Percentiles rank a stretch among this genome's conserved stretches.
These are phyloP conservation scores for Larimichthys crocea DNA, from an alignment of 2,113 vertebrate genomes.

Conservation along the genomic window DNA sequence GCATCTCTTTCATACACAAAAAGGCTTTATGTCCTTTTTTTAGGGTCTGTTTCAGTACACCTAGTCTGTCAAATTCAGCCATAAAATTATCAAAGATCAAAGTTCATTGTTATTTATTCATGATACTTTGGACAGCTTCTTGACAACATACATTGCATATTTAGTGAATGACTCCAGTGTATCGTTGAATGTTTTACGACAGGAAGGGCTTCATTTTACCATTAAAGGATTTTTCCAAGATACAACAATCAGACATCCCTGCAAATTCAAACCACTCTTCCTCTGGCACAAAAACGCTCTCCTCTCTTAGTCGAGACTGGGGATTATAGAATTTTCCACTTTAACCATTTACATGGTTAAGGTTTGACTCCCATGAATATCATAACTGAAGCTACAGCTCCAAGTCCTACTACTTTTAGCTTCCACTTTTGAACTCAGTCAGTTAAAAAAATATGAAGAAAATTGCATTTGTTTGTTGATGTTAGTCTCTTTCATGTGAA, in stretches of 20 bases:
- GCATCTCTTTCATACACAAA: too few relatives aligned
- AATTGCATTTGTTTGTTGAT: not conserved
- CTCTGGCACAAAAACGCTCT: not conserved
- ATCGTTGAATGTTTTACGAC: not conserved
- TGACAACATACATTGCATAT: not conserved
- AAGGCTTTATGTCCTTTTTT: not conserved
- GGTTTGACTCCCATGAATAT: constrained; percentile 1
- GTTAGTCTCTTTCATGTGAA: not conserved
- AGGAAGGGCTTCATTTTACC: not conserved
- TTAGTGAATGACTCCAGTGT: not conserved
- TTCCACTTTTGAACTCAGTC: too few relatives aligned
- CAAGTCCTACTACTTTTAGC: not conserved
- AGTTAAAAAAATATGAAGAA: not conserved
- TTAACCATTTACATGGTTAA: constrained; percentile 10
- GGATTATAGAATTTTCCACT: constrained; percentile 10
- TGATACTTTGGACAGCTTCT: not conserved
- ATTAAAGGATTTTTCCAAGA: constrained; percentile 20
- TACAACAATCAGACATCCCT: constrained; percentile 14
- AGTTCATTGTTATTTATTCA: not conserved
- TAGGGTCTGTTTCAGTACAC: not conserved
- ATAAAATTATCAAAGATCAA: not conserved
- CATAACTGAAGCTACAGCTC: constrained; percentile 1
- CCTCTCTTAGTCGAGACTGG: not conserved
- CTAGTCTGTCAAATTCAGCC: not conserved
- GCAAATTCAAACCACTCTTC: not conserved